phyloP scores from a whole-genome alignment of 2,888 invertebrate genomes.

The Lasioglossum villosulum region DNA sequence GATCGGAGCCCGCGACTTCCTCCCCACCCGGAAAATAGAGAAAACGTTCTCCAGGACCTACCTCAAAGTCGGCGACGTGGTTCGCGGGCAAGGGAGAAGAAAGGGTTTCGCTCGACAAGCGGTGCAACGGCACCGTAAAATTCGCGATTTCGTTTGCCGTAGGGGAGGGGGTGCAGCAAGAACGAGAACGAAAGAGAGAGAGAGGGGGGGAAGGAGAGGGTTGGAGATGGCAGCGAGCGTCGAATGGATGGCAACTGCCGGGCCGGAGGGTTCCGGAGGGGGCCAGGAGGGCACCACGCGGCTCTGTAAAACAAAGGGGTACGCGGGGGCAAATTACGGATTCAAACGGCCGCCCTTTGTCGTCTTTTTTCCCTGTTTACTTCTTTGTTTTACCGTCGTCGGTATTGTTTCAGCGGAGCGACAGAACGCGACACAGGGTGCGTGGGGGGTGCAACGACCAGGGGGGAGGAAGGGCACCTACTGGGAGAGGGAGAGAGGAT shows the following conservation, averaged over 20 bases:
- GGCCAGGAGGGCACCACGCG: conserved; percentile 46
- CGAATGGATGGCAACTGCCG: conserved; percentile 44
- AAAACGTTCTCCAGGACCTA: conserved; percentile 49
- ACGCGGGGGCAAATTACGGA: conserved; percentile 82
- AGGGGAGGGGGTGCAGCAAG: conserved; percentile 11
- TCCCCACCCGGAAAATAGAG: conserved; percentile 2
- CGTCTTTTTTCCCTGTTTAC: conserved; percentile 80
- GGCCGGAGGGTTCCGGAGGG: conserved; percentile 45
- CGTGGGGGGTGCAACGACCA: conserved; percentile 1
- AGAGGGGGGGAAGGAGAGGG: neutral
- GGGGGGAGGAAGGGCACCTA: neutral
- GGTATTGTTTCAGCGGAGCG: conserved; percentile 79
- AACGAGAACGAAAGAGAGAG: too few species aligned
- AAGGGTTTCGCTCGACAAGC: conserved; percentile 68
- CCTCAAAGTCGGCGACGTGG: conserved; percentile 47
- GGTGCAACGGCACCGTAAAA: conserved; percentile 54
- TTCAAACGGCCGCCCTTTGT: conserved; percentile 83
- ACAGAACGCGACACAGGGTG: conserved; percentile 43
- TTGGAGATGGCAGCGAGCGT: conserved; percentile 24
- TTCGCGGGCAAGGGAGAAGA: conserved; percentile 35
- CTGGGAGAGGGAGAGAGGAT: conserved; percentile 28
- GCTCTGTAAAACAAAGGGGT: conserved; percentile 79
- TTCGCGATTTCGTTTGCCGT: conserved; percentile 28
- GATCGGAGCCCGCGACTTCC: neutral
- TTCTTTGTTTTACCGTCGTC: conserved; percentile 82